Base-by-base conservation (phyloP, 2,797 vertebrate genomes). In the Sibirionetta formosa region DNA sequence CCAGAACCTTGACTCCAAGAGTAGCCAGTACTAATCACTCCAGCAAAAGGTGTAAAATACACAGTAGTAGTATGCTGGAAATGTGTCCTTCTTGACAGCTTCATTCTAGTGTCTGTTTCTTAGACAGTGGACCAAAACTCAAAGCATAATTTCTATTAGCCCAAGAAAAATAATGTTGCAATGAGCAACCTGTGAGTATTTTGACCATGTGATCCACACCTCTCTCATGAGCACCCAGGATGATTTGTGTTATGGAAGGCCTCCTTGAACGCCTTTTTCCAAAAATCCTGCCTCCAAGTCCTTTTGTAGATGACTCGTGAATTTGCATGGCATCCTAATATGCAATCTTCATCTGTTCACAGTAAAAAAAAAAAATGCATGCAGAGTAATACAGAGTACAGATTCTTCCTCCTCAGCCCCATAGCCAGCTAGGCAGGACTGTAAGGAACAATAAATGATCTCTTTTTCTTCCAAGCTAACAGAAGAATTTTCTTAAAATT, bases 311-410 rank as follows among this genome's bases (percentile, higher is more conserved):
- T 31, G 50, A 83, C 6, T 75, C 24, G 31, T 22, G 36, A 63
- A n/a, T 17, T 57, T 42, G 53, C 3, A 11, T 5, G 53, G 70
- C 26, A 82, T 68, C 38, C 70, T 82, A 40, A 50, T 1, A 3
- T 38, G 42, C 10, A 54, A 46, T 15, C 61, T 42, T 61, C 71
- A 77, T 54, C 76, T 73, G 54, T 9, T 51, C 79, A 64, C 54
- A 56, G 57, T 2, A 75, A 51, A 3, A 22, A 57, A 48, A 46
- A 46, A 11, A 75, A 69, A 36, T 11, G 26, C 0, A 0, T 33
- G 33, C 53, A 40, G 58, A 69, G 24, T 46, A 31, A 31, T 24
- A 53, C 35, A 85, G 64, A 77, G 56, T 0, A 58, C 14, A 29
- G 56, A 94, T 14, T 78, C n/a, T 40, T 9, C 29, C 31, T 44